phyloP scores from a whole-genome alignment of 1,140 invertebrate species.

The Drosophila ananassae region DNA sequence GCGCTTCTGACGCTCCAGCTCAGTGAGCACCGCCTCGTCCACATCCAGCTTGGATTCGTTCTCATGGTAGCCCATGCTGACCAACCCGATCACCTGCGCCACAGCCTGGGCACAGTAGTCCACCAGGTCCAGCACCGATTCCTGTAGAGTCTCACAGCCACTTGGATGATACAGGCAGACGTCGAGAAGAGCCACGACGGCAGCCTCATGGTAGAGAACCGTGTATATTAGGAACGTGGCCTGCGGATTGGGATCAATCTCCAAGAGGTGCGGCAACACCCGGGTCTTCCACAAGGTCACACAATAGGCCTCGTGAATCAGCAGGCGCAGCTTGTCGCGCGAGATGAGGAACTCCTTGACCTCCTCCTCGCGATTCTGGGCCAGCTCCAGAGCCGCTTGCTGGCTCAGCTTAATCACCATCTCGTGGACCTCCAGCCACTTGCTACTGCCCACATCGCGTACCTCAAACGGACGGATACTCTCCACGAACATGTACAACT shows the following conservation, averaged over 20 bases:
- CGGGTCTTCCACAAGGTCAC: conserved; percentile 91
- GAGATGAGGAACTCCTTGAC: conserved; percentile 87
- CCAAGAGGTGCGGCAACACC: conserved; percentile 89
- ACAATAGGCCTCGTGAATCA: conserved; percentile 91
- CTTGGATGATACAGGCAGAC: conserved; percentile 90
- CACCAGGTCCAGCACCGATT: conserved; percentile 89
- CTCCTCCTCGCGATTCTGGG: conserved; percentile 88
- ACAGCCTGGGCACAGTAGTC: conserved; percentile 88
- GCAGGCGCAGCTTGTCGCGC: conserved; percentile 86
- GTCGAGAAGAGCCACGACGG: conserved; percentile 89
- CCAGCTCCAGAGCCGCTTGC: conserved; percentile 90
- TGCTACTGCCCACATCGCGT: conserved; percentile 66
- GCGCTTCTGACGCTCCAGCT: conserved; percentile 87
- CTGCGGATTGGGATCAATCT: conserved; percentile 86
- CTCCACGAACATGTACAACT: conserved; percentile 76
- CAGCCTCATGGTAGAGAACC: conserved; percentile 89
- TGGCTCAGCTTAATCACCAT: conserved; percentile 91
- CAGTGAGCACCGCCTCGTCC: conserved; percentile 85
- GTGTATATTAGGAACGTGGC: conserved; percentile 90
- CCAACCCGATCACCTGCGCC: conserved; percentile 85
- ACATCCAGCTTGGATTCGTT: conserved; percentile 81
- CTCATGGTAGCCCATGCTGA: conserved; percentile 73
- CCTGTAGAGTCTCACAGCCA: conserved; percentile 88
- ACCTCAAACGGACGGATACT: conserved; percentile 74
- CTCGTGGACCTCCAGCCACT: conserved; percentile 92